Evolutionary conservation across 2,888 invertebrate genomes (phyloP).

Genomic region (Hofmannophila pseudospretella): DNA sequence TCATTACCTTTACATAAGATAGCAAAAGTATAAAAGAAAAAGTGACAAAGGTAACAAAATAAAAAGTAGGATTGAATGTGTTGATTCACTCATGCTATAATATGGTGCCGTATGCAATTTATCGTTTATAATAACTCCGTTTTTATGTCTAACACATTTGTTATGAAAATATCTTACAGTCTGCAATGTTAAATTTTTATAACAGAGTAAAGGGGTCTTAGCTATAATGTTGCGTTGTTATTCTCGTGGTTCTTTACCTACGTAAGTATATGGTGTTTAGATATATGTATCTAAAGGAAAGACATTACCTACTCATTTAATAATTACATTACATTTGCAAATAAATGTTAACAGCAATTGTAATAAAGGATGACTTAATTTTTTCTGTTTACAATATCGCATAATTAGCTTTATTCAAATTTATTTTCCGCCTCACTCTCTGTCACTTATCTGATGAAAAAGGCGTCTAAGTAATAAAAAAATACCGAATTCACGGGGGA

Average conservation of each 20-base stretch:
- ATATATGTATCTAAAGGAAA: too few relatives aligned
- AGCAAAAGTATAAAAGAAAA: too few relatives aligned
- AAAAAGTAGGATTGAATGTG: slow-evolving; percentile 18
- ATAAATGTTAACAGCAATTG: too few relatives aligned
- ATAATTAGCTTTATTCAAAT: slow-evolving; percentile 22
- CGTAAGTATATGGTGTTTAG: too few relatives aligned
- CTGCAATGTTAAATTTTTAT: slow-evolving; percentile 41
- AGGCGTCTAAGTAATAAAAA: slow-evolving; percentile 50
- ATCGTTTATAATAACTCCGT: slow-evolving; percentile 52
- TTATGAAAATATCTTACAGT: slow-evolving; percentile 57
- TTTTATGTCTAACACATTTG: slow-evolving; percentile 53
- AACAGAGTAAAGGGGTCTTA: slow-evolving; percentile 16
- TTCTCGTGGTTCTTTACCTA: too few relatives aligned
- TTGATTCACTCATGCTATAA: slow-evolving; percentile 26
- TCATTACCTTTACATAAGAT: too few relatives aligned
- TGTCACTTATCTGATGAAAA: slow-evolving; percentile 48
- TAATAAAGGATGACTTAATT: too few relatives aligned
- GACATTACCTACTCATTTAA: too few relatives aligned
- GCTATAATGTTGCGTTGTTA: slow-evolving; percentile 12
- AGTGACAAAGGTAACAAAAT: neutral
- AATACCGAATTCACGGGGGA: slow-evolving; percentile 52
- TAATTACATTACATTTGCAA: too few relatives aligned
- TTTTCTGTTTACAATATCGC: neutral
- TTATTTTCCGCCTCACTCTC: slow-evolving; percentile 17
- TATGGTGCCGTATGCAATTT: slow-evolving; percentile 45